Base-by-base conservation (phyloP, 92 coral and sea anemone genomes). In the Parazoanthus swiftii region DNA sequence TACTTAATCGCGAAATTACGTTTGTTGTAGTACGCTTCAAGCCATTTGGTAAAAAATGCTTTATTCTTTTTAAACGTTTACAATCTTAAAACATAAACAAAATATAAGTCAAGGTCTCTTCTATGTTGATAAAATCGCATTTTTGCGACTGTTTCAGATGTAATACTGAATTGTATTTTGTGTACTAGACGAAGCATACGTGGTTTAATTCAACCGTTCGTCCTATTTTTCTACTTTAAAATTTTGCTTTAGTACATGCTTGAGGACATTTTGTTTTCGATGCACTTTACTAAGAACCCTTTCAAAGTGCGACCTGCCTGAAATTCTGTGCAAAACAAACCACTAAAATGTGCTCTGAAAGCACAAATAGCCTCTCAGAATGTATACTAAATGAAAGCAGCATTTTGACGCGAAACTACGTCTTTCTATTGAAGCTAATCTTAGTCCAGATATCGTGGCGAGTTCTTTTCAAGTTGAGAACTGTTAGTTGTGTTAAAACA, bases 221-320 rank as follows among this genome's bases (percentile, higher is more conserved):
- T 54, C 59, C 59, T 54, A 54, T 7, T 20, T 63, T 10, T 37
- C 54, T 39, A 18, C 16, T 76, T 21, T 76, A 16, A 15, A 74
- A 74, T 11, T 9, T 4, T 16, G 25, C 15, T 76, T 76, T 36
- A 4, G 39, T 42, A 76, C 20, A 44, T 18, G 3, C 80, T 76
- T 37, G 48, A 76, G 48, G 54, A 44, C 80, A 76, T 76, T 20
- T 54, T 1, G 23, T 15, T 43, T 74, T 74, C 35, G 48, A 18
- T 39, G 29, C 48, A 39, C 13, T 18, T 76, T 16, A 18, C 21
- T 33, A n/a, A 15, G 25, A 21, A 1, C 23, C 15, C 48, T 20
- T 37, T 23, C 39, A 39, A 76, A 76, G 8, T 76, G 25, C 48
- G n/a, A 76, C 80, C 80, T 76, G 80, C 80, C 46, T 20, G 51